Evolutionary conservation across 1,140 invertebrate genomes (phyloP).

Genomic region (Aporrectodea caliginosa): DNA sequence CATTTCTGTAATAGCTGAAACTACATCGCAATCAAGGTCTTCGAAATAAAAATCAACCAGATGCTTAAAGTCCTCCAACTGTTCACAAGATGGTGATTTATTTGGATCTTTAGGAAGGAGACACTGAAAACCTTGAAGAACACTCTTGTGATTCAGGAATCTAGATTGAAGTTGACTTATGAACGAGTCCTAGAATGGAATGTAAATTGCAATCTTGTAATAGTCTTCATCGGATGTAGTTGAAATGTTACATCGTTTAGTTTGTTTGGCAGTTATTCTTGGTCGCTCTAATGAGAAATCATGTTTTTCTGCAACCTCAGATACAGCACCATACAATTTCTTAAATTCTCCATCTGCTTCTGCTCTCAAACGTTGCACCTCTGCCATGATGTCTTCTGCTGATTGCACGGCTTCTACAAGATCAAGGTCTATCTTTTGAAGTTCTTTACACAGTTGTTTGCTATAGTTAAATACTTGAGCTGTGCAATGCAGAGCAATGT

Average conservation of each 20-base stretch:
- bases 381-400: constrained; percentile 1
- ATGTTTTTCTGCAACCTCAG: not conserved
- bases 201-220: constrained; percentile 10
- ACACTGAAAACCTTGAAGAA: not conserved
- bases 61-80: not conserved
- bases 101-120: not conserved
- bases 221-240: constrained; percentile 21
- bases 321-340: not conserved
- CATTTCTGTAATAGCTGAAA: not conserved
- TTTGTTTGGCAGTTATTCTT: constrained; percentile 22
- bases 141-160: not conserved
- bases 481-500: constrained; percentile 13
- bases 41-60: not conserved
- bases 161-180: not conserved
- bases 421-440: constrained; percentile 16
- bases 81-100: not conserved
- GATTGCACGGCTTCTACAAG: constrained; percentile 14
- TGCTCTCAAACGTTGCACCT: not conserved
- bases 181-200: not conserved
- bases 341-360: not conserved
- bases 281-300: constrained; percentile 18
- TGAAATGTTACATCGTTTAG: constrained; percentile 9
- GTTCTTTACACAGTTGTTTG: constrained; percentile 11
- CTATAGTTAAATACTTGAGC: constrained; percentile 18
- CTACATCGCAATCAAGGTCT: not conserved